Percentiles rank a stretch among this genome's conserved stretches.
These are phyloP conservation scores for Caenorhabditis panamensis DNA, from an alignment of 2,888 invertebrate genomes.

Conservation along the genomic window DNA sequence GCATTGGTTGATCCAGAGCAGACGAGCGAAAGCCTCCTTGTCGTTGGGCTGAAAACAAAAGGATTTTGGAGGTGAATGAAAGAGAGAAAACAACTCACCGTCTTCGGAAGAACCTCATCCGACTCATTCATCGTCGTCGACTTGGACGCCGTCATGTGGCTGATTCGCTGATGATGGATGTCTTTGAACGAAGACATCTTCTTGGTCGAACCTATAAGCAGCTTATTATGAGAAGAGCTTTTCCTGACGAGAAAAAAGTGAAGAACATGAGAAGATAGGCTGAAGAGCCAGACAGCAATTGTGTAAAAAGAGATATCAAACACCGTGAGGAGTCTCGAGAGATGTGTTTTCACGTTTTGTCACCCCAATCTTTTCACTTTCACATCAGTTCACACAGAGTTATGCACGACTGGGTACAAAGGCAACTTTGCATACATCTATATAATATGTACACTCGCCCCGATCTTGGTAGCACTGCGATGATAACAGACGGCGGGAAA, in stretches of 20 bases:
- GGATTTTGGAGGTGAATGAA: not conserved
- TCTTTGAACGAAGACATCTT: slow-evolving; percentile 59
- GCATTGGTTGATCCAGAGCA: slow-evolving; percentile 99
- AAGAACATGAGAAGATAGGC: not conserved
- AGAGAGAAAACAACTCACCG: slow-evolving; percentile 31
- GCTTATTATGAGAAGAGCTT: not conserved
- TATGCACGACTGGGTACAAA: not conserved
- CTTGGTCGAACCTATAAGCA: slow-evolving; percentile 1
- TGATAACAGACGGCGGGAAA: slow-evolving; percentile 1
- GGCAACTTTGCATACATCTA: not conserved
- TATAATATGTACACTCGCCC: not conserved
- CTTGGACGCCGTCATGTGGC: slow-evolving; percentile 52
- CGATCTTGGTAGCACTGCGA: no score
- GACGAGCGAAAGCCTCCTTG: slow-evolving; percentile 82
- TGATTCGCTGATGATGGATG: slow-evolving; percentile 42
- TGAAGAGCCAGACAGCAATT: not conserved
- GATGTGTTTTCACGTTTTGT: not conserved
- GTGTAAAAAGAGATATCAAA: slow-evolving; percentile 8
- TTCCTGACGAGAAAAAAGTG: not conserved
- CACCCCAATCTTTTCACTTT: not conserved
- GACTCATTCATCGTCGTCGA: slow-evolving; percentile 42
- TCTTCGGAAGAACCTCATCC: slow-evolving; percentile 53
- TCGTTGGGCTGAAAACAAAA: slow-evolving; percentile 43
- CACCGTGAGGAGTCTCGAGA: not conserved
- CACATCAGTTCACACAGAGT: not conserved